These are phyloP conservation scores for Monoplex corrugatus DNA, from an alignment of 2,888 invertebrate species.

Conservation along the genomic window DNA sequence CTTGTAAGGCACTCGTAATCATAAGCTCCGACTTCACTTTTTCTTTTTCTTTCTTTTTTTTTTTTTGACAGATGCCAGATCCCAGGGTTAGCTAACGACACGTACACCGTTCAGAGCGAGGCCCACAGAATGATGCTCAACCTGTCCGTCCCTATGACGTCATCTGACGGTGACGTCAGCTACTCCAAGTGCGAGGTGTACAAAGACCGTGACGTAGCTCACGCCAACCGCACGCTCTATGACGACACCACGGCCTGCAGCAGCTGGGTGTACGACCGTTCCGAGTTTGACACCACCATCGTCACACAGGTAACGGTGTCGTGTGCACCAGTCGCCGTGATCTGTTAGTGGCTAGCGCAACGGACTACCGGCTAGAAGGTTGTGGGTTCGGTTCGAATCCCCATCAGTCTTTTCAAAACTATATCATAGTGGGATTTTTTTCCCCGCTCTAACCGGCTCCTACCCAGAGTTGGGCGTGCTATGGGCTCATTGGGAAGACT, in stretches of 20 bases:
- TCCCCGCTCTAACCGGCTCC: too few species aligned
- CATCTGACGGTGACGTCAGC: background rate
- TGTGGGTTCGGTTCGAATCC: too few species aligned
- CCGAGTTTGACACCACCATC: background rate
- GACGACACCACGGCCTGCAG: background rate
- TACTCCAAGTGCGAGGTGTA: conserved; percentile 10
- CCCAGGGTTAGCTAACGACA: background rate
- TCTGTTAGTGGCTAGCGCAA: too few species aligned
- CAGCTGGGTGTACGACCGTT: background rate
- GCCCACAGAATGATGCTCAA: background rate
- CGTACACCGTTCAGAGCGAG: background rate
- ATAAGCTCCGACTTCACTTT: background rate
- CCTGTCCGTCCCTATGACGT: conserved; percentile 3
- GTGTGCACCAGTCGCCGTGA: too few species aligned
- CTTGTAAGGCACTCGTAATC: too few species aligned
- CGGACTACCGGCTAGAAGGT: too few species aligned
- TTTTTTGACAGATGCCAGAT: background rate
- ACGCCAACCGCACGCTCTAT: background rate
- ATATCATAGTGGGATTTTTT: too few species aligned
- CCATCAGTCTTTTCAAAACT: too few species aligned
- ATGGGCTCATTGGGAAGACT: too few species aligned
- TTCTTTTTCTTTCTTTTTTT: background rate
- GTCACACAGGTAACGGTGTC: background rate
- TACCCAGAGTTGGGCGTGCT: too few species aligned
- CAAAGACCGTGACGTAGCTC: background rate